Evolutionary conservation across 2,888 invertebrate species (phyloP).

Genomic region (Drosophila fungiperda): DNA sequence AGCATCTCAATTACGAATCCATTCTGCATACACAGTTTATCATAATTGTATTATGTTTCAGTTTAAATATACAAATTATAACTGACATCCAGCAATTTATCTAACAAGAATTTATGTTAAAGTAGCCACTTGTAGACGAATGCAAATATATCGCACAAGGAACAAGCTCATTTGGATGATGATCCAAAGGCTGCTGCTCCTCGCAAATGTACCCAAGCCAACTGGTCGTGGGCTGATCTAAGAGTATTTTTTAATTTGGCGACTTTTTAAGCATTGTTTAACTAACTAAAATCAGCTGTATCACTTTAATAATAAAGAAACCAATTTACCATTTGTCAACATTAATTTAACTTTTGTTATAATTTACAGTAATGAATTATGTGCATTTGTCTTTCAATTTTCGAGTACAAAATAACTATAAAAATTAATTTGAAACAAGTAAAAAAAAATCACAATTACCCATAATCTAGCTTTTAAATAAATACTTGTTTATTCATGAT

Average conservation of each 20-base stretch:
- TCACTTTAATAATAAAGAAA: not conserved
- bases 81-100: constrained; percentile 63
- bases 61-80: constrained; percentile 66
- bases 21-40: not conserved
- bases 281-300: not conserved
- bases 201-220: constrained; percentile 13
- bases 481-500: not conserved
- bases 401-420: not conserved
- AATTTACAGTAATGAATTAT: not conserved
- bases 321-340: not conserved
- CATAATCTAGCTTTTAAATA: not conserved
- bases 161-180: constrained; percentile 13
- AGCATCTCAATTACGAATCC: constrained; percentile 24
- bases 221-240: constrained; percentile 12
- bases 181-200: constrained; percentile 3
- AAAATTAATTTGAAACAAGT: not conserved
- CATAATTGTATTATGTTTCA: constrained; percentile 9
- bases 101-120: constrained; percentile 55
- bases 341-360: not conserved
- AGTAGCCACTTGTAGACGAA: constrained; percentile 33
- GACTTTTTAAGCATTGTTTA: not conserved
- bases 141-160: constrained; percentile 29
- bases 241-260: not conserved
- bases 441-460: too few species aligned
- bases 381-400: not conserved